Evolutionary conservation across 2,888 invertebrate species (phyloP).

Genomic region (Acleris literana): DNA sequence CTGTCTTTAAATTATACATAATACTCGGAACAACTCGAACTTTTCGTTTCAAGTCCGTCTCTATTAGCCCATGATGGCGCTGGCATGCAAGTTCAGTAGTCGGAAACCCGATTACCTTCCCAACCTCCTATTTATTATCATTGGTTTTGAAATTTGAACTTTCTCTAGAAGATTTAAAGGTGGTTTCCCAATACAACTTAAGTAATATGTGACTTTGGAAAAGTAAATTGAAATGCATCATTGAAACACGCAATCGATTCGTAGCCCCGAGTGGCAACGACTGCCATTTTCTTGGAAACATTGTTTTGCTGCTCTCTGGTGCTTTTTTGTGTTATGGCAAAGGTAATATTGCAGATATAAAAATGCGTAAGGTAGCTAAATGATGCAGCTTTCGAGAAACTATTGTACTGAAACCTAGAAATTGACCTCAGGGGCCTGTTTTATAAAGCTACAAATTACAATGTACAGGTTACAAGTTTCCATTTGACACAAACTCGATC

Average conservation of each 20-base stretch:
- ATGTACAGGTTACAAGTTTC: too few species aligned
- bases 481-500: too few species aligned
- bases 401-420: too few species aligned
- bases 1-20: neutral
- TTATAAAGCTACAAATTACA: too few species aligned
- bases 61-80: conserved; percentile 3
- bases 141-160: too few species aligned
- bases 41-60: neutral
- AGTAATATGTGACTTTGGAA: too few species aligned
- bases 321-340: neutral
- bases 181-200: too few species aligned
- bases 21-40: neutral
- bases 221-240: conserved; percentile 1
- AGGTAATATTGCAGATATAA: neutral
- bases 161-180: too few species aligned
- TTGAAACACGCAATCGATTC: conserved; percentile 35
- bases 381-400: too few species aligned
- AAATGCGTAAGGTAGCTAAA: too few species aligned
- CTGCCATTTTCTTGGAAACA: conserved; percentile 34
- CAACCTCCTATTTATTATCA: too few species aligned
- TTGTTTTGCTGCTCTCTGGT: conserved; percentile 8
- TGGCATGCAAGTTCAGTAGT: conserved; percentile 22
- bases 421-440: too few species aligned
- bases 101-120: conserved; percentile 3
- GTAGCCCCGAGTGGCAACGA: conserved; percentile 34